A percentile compares a stretch with the other conserved stretches of the same genome.
Evolutionary conservation across 2,113 vertebrate genomes (phyloP).

Genomic region (Coryphaenoides rupestris): DNA sequence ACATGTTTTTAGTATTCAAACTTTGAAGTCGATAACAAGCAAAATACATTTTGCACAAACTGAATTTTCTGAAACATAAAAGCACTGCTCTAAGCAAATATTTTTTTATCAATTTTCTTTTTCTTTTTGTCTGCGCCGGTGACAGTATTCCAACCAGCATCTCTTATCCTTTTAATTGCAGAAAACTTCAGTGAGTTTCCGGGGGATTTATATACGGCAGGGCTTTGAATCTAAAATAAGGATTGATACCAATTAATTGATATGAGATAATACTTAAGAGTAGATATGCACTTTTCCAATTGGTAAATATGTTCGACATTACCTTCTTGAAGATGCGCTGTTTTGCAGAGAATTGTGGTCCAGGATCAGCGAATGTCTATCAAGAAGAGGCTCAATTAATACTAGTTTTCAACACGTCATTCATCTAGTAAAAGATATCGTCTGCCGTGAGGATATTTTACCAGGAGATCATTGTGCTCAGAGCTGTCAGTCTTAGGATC

Average conservation of each 20-base stretch:
- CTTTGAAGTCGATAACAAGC: neutral
- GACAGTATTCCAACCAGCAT: constrained; percentile 83
- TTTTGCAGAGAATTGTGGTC: constrained; percentile 2
- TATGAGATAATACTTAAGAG: neutral
- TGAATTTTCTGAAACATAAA: neutral
- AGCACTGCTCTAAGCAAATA: constrained; percentile 61
- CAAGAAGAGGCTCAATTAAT: constrained; percentile 24
- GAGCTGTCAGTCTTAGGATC: constrained; percentile 88
- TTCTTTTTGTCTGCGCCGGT: constrained; percentile 81
- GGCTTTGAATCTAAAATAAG: constrained; percentile 50
- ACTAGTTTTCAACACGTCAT: neutral
- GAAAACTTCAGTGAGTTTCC: constrained; percentile 73
- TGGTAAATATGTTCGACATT: constrained; percentile 1
- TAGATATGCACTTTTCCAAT: neutral
- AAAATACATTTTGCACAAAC: neutral
- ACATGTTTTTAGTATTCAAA: neutral
- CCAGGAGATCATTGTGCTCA: constrained; percentile 81
- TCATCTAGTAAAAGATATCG: neutral
- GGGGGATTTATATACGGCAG: constrained; percentile 66
- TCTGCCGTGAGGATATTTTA: constrained; percentile 55
- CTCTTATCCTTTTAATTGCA: constrained; percentile 79
- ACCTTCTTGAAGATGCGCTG: constrained; percentile 44
- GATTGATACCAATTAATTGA: neutral
- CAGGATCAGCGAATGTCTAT: constrained; percentile 40
- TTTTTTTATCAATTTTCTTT: constrained; percentile 77